Evolutionary conservation across 2,113 vertebrate species (phyloP).

Genomic region (Parotia lawesii): DNA sequence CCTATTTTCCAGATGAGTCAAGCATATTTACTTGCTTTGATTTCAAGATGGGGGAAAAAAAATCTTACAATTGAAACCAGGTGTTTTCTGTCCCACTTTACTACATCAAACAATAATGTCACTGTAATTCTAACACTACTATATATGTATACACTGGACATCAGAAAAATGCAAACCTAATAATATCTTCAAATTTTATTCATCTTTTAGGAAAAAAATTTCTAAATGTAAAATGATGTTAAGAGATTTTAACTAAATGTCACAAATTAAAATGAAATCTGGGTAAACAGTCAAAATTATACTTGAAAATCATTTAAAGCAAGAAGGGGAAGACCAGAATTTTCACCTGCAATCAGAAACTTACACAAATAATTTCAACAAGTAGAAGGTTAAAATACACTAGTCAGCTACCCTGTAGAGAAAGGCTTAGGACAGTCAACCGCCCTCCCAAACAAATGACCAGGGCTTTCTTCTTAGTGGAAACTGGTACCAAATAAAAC

Average conservation of each 20-base stretch:
- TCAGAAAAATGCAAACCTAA: background rate
- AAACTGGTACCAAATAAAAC: background rate
- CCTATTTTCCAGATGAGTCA: background rate
- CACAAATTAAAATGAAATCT: background rate
- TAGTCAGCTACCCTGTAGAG: background rate
- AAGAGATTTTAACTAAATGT: background rate
- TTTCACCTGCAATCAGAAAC: background rate
- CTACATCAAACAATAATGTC: background rate
- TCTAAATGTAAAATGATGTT: background rate
- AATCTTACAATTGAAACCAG: background rate
- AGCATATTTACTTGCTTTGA: background rate
- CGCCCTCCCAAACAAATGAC: background rate
- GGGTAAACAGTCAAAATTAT: background rate
- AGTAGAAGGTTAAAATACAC: background rate
- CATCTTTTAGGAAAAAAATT: background rate
- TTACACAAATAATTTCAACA: background rate
- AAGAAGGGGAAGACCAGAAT: background rate
- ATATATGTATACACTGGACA: background rate
- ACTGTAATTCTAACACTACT: background rate
- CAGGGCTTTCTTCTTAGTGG: background rate
- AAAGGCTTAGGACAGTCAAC: background rate
- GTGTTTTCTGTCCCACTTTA: background rate
- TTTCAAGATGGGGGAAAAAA: fast-evolving
- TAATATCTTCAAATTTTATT: background rate
- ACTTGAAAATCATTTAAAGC: background rate